These are phyloP conservation scores for Hololepta plana DNA, from an alignment of 2,888 invertebrate genomes.

Conservation along the genomic window DNA sequence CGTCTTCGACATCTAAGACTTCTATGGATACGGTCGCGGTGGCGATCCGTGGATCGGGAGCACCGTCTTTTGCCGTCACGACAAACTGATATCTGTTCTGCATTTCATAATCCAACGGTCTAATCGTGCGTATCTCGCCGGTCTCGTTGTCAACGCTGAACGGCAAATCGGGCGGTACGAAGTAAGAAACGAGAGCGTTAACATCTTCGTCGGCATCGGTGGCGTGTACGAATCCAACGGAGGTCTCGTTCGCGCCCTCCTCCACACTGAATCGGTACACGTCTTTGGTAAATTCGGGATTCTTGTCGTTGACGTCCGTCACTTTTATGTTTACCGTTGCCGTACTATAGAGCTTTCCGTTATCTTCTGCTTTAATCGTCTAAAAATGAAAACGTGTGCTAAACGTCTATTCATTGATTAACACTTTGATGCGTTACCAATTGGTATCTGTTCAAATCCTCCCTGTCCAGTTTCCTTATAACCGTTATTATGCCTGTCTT, in stretches of 20 bases:
- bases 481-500: constrained; percentile 80
- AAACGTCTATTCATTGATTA: not conserved
- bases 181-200: constrained; percentile 67
- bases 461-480: constrained; percentile 67
- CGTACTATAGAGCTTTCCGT: constrained; percentile 62
- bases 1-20: constrained; percentile 68
- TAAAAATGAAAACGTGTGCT: constrained; percentile 21
- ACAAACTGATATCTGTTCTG: constrained; percentile 68
- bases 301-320: constrained; percentile 83
- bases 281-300: constrained; percentile 68
- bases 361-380: constrained; percentile 73
- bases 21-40: constrained; percentile 72
- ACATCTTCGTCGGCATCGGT: constrained; percentile 72
- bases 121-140: constrained; percentile 59
- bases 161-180: constrained; percentile 58
- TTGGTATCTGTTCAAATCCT: constrained; percentile 76
- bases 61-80: constrained; percentile 78
- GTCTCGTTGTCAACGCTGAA: constrained; percentile 62
- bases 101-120: constrained; percentile 64
- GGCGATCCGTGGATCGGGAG: constrained; percentile 65
- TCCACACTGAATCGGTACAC: constrained; percentile 69
- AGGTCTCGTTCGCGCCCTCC: constrained; percentile 43
- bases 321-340: constrained; percentile 77
- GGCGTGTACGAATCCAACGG: constrained; percentile 68
- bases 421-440: constrained; percentile 44